Evolutionary conservation across 2,113 vertebrate species (phyloP), one percentile per base, ranked within the genome.

Genomic region (Bettongia penicillata): DNA sequence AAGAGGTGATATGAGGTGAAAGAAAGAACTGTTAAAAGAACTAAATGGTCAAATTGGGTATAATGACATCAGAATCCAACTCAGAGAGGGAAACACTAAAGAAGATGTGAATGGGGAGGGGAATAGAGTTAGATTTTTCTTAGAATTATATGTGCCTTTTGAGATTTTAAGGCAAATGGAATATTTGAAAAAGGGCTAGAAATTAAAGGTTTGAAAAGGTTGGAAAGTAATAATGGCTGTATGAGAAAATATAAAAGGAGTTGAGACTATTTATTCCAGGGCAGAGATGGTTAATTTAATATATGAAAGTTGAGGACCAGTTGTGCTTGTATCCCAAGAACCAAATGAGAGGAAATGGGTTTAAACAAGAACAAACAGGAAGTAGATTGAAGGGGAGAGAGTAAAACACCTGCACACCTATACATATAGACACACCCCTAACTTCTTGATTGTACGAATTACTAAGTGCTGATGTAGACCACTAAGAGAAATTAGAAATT

Each of bases 371-470:
- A 91, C 11, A 89, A 53, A 51, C 61, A 2, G 51, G 25, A 55
- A 94, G 77, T 89, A 91, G 31, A 91, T 92, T 89, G 50, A 61
- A 24, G 26, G 93, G 49, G 19, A 61, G 31, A 50, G 49, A 89
- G 53, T 92, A 95, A 93, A 92, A 37, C 4, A 84, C 19, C n/a
- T 43, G n/a, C n/a, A n/a, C 14, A 43, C n/a, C 16, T 8, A 23
- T 28, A 23, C 37, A 84, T 3, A 84, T 43, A 22, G 5, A 43
- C 26, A 43, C 19, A 9, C 8, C 57, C 47, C 50, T 92, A 48
- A 31, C 91, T 94, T 94, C 90, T 94, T 91, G 31, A 91, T 53
- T 84, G 37, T 96, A 93, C 90, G 9, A 90, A 93, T 92, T 92
- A 93, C 93, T 90, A 91, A 77, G 53, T 90, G 55, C 28, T 52